Percentiles rank a stretch among this genome's conserved stretches.
These are phyloP conservation scores for Teleogryllus occipitalis DNA, from an alignment of 1,140 invertebrate species.

Conservation along the genomic window DNA sequence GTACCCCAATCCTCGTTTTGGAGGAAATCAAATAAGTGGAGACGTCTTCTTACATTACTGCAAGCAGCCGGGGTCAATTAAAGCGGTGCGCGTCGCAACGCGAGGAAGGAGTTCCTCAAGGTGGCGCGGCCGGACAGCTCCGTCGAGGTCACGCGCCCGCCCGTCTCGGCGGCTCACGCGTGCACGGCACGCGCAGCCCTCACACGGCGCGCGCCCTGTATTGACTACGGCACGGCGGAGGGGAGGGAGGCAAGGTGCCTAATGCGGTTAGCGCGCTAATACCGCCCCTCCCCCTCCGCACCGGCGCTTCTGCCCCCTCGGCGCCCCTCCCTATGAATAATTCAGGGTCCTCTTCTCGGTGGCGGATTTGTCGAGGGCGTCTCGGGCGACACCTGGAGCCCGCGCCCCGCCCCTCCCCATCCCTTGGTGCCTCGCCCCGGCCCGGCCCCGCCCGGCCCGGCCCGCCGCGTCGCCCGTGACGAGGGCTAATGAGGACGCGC, in stretches of 20 bases:
- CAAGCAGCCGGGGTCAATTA: no score
- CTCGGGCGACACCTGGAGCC: background rate
- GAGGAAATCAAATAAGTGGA: no score
- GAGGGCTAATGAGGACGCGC: background rate
- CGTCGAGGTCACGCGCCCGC: no score
- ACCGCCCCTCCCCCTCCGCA: background rate
- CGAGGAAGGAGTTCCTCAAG: no score
- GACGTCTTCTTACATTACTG: no score
- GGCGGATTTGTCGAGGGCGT: background rate
- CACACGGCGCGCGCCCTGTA: background rate
- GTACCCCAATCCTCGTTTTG: no score
- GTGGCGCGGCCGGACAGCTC: no score
- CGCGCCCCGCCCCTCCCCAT: background rate
- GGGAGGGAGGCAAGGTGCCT: background rate
- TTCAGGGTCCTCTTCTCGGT: background rate
- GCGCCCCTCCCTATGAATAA: background rate
- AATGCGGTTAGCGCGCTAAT: background rate
- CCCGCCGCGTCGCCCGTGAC: background rate
- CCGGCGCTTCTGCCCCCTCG: background rate
- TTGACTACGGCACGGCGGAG: background rate
- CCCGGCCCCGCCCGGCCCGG: no score
- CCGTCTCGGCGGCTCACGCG: no score
- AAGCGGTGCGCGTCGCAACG: no score
- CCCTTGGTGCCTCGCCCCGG: background rate
- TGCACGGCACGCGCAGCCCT: background rate